Evolutionary conservation across 2,113 vertebrate species (phyloP).

Genomic region (Nycticorax nycticorax): DNA sequence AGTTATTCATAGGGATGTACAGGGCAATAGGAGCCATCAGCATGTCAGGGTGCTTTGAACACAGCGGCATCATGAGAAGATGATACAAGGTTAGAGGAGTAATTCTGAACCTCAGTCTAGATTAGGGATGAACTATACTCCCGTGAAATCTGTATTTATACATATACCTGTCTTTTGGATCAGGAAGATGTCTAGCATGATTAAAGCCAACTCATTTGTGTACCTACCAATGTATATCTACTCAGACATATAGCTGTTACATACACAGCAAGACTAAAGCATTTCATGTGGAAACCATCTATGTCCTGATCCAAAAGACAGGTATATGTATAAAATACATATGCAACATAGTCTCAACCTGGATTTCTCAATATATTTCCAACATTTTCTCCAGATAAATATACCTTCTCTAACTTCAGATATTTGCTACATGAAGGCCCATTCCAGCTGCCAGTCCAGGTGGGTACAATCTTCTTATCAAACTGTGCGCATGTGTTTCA

Average conservation of each 20-base stretch:
- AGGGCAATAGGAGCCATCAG: background rate
- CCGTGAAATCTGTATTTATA: background rate
- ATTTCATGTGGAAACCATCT: background rate
- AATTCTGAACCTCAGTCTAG: background rate
- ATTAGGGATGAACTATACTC: background rate
- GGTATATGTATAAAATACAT: too few relatives aligned
- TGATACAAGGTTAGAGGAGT: background rate
- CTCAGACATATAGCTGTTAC: background rate
- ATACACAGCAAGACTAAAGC: background rate
- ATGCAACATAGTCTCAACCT: background rate
- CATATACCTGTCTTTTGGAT: background rate
- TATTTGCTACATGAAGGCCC: background rate
- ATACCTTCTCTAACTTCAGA: background rate
- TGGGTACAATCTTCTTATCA: background rate
- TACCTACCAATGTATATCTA: background rate
- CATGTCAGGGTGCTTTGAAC: background rate
- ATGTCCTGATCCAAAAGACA: too few relatives aligned
- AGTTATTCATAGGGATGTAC: background rate
- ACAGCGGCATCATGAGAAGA: background rate
- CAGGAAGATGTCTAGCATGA: background rate
- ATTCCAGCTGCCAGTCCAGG: background rate
- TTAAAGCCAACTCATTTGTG: background rate
- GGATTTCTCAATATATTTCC: background rate
- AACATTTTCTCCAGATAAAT: background rate
- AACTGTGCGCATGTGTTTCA: fast-evolving